Evolutionary conservation across 2,113 vertebrate species (phyloP).

Genomic region (Nycticebus coucang): DNA sequence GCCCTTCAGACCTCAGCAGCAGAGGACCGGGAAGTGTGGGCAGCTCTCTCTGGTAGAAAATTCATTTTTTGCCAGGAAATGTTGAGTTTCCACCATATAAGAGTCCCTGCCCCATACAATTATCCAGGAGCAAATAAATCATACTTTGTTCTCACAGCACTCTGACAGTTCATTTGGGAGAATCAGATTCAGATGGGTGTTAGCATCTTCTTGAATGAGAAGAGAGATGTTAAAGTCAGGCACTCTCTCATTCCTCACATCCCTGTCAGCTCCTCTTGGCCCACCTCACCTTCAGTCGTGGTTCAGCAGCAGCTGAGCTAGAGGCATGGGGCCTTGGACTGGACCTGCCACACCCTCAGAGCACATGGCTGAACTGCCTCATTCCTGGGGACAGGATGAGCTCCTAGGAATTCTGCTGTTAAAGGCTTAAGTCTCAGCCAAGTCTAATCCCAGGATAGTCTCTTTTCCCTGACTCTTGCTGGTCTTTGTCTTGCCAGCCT

Average conservation of each 20-base stretch:
- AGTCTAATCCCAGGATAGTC: neutral
- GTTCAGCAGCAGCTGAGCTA: neutral
- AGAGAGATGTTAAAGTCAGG: neutral
- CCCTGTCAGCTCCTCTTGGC: neutral
- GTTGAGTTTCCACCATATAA: neutral
- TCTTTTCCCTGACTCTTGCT: neutral
- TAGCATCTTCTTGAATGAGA: neutral
- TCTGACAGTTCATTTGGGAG: neutral
- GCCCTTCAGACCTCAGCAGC: neutral
- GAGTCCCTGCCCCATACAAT: neutral
- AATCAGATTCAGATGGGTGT: neutral
- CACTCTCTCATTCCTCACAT: neutral
- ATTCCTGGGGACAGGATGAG: neutral
- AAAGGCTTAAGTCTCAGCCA: neutral
- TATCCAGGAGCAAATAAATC: conserved; percentile 2
- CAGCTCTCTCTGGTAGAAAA: neutral
- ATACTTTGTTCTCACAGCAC: neutral
- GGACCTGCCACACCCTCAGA: neutral
- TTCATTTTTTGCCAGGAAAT: neutral
- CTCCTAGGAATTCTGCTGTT: neutral
- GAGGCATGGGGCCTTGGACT: neutral
- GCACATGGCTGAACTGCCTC: neutral
- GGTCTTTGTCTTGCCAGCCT: neutral
- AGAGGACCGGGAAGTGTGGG: neutral
- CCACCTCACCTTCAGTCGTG: neutral